Percentiles rank a stretch among this genome's conserved stretches.
These are phyloP conservation scores for Acanthurus tractus DNA, from an alignment of 2,797 vertebrate species.

Conservation along the genomic window DNA sequence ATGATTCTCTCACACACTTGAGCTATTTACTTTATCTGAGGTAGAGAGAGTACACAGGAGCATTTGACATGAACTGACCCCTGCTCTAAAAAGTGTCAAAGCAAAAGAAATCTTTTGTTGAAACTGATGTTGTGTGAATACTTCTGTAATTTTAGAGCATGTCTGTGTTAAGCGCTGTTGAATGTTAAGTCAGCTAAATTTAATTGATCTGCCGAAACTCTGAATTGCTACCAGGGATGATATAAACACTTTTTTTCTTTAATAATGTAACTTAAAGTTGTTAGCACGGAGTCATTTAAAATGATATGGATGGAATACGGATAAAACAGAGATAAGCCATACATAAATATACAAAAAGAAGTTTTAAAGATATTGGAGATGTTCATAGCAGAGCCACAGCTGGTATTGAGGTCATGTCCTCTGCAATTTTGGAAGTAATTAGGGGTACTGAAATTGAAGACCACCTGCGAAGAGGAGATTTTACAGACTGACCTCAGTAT, in stretches of 20 bases:
- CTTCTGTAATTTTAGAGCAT: no score
- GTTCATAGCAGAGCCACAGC: not conserved
- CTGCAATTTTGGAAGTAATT: not conserved
- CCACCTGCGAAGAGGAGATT: not conserved
- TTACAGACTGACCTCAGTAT: not conserved
- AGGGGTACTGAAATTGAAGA: not conserved
- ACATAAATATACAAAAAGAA: not conserved
- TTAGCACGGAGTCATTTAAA: not conserved
- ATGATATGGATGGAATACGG: not conserved
- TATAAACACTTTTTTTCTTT: not conserved
- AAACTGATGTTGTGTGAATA: not conserved
- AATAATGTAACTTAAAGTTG: not conserved
- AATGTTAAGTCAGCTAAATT: not conserved
- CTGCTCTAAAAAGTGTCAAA: not conserved
- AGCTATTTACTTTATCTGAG: not conserved
- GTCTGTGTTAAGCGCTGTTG: not conserved
- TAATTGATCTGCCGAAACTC: not conserved
- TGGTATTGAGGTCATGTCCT: not conserved
- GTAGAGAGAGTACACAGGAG: not conserved
- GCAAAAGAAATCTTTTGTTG: not conserved
- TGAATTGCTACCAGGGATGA: not conserved
- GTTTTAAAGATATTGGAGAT: not conserved
- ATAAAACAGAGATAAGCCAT: not conserved
- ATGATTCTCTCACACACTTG: slow-evolving; percentile 1
- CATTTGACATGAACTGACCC: not conserved